Percentiles rank a stretch among this genome's conserved stretches.
Conservation (phyloP, 2,797 vertebrate species). For the Myotis myotis region DNA sequence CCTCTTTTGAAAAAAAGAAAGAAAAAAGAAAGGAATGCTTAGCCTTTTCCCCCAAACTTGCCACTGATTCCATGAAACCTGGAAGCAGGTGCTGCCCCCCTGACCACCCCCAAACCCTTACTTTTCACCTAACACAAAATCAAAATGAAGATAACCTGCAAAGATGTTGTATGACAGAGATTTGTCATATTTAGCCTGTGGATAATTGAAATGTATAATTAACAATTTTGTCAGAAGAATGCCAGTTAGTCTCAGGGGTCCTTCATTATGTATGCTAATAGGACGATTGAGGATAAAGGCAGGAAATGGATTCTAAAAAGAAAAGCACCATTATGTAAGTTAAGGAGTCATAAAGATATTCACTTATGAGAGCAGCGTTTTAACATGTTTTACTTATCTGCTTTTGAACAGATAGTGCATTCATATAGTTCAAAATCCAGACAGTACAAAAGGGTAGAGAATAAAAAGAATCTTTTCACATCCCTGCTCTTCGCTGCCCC, state of each 20-base stretch:
- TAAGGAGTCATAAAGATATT: conserved; percentile 14
- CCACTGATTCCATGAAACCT: not conserved
- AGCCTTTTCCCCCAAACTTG: not conserved
- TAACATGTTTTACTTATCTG: not conserved
- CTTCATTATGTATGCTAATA: not conserved
- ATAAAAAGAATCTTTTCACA: not conserved
- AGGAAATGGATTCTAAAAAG: not conserved
- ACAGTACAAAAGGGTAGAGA: not conserved
- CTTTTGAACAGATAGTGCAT: not conserved
- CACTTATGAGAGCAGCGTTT: not conserved
- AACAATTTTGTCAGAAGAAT: conserved; percentile 44
- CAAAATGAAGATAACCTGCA: conserved; percentile 18
- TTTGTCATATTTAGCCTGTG: not conserved
- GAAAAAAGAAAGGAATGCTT: not conserved
- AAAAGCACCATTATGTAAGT: not conserved
- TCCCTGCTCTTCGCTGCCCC: not conserved
- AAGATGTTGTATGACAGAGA: conserved; percentile 6
- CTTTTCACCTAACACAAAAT: not conserved
- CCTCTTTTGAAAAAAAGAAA: not conserved
- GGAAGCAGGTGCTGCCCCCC: not conserved
- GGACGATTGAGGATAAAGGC: not conserved
- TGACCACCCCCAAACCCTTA: not conserved
- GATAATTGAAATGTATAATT: conserved; percentile 42
- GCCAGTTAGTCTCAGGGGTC: not conserved
- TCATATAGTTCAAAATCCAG: not conserved